These are phyloP conservation scores for Eupeodes luniger DNA, from an alignment of 2,888 invertebrate species.

Conservation along the genomic window DNA sequence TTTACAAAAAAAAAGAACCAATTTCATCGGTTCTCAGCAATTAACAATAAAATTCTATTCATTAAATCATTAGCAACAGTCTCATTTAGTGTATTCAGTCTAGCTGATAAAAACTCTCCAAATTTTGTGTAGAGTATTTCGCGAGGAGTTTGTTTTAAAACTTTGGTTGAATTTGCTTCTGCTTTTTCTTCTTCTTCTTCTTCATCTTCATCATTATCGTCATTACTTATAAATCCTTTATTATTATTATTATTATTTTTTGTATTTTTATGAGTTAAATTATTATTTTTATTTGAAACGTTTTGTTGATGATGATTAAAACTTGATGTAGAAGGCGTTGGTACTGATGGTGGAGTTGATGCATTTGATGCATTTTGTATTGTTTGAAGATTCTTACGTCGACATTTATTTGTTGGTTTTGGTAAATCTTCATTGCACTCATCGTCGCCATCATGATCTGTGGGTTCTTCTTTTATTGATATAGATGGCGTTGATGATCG, in stretches of 20 bases:
- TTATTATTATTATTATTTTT: neutral
- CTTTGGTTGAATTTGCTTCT: slow-evolving; percentile 8
- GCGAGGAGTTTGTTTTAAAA: slow-evolving; percentile 77
- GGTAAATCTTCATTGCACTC: slow-evolving; percentile 24
- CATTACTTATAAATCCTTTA: slow-evolving; percentile 15
- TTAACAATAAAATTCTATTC: slow-evolving; percentile 81
- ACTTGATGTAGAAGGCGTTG: slow-evolving; percentile 36
- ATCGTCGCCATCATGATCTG: slow-evolving; percentile 62
- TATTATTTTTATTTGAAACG: neutral
- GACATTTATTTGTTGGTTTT: slow-evolving; percentile 1
- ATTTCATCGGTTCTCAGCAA: slow-evolving; percentile 80
- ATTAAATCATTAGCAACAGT: slow-evolving; percentile 82
- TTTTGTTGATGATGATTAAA: slow-evolving; percentile 32
- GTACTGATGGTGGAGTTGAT: neutral
- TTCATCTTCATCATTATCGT: slow-evolving; percentile 25
- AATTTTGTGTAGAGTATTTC: slow-evolving; percentile 82
- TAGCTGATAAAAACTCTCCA: slow-evolving; percentile 82
- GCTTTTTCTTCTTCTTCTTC: slow-evolving; percentile 24
- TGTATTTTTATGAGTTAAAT: neutral
- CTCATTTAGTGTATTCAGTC: slow-evolving; percentile 82
- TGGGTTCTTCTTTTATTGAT: slow-evolving; percentile 82
- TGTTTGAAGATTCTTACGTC: neutral
- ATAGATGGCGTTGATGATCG: slow-evolving; percentile 82
- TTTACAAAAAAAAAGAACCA: neutral
- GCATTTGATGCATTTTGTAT: neutral